Base-by-base conservation (phyloP, 2,113 vertebrate genomes). In the Suricata suricatta region DNA sequence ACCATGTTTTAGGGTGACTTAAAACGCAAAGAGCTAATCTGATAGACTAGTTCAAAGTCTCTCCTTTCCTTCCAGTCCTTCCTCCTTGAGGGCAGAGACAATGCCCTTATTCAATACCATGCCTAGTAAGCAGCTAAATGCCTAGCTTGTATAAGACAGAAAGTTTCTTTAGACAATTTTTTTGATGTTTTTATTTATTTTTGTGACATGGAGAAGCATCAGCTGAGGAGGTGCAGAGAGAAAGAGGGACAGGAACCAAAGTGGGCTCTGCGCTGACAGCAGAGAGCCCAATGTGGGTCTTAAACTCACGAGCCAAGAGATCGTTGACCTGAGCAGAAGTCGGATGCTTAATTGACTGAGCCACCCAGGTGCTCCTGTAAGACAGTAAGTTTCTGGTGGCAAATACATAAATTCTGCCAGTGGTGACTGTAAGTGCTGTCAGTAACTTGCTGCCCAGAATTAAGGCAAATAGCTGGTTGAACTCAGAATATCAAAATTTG, bases 381-480 rank as follows among this genome's bases (percentile, higher is more conserved):
- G 80, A 96, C 17, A 93, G 33, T 95, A 85, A 71, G 79, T 84
- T 54, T 44, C 41, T 94, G 29, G 76, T 69, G 50, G 89, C 66
- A 96, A 96, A 90, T 64, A 52, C 29, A 93, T 80, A 50, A 84
- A 52, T 89, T 96, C 72, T 92, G 21, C 68, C 93, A 8, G 85
- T 52, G 57, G 11, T 79, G 41, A 92, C 25, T 91, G 66, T 19
- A 95, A 89, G 31, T 14, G 93, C 11, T 68, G 15, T 83, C 35
- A 85, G n/a, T 89, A 15, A 89, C 35, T 76, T 93, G 47, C 68
- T 95, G 66, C 47, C 38, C 93, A 69, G 33, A 94, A 96, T 96
- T 74, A 95, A 12, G 47, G 68, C n/a, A 96, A 93, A 97, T 87
- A 47, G 63, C 63, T 13, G 2, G 64, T 50, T 21, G 23, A 80